Conservation (phyloP, 2,113 vertebrate genomes). For the Leucosticte australis region DNA sequence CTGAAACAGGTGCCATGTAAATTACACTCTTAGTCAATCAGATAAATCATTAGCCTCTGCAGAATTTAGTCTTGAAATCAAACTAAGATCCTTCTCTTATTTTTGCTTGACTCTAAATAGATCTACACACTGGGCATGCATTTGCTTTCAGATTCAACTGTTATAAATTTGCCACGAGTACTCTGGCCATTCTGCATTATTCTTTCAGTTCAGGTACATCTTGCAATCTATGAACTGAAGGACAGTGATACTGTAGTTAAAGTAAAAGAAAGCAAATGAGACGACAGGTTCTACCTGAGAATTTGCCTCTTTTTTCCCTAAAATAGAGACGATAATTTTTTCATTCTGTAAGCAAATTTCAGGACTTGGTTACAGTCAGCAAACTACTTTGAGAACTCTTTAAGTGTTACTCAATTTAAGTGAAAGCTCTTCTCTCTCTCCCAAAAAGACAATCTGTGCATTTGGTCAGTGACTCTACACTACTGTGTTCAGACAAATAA, state of each 20-base stretch:
- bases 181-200: neutral
- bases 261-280: neutral
- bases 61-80: conserved; percentile 38
- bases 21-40: neutral
- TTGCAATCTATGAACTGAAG: neutral
- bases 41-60: conserved; percentile 14
- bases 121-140: neutral
- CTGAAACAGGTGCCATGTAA: neutral
- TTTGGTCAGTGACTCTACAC: neutral
- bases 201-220: neutral
- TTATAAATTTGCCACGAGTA: neutral
- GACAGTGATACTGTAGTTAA: neutral
- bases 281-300: neutral
- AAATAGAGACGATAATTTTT: neutral
- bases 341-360: neutral
- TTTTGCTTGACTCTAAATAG: neutral
- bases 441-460: neutral
- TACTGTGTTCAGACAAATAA: neutral
- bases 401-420: neutral
- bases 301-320: neutral
- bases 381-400: neutral
- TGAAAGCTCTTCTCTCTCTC: neutral
- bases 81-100: neutral
- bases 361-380: neutral
- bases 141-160: neutral